phyloP scores from a whole-genome alignment of 2,888 invertebrate species.

The Patella ulyssiponensis region DNA sequence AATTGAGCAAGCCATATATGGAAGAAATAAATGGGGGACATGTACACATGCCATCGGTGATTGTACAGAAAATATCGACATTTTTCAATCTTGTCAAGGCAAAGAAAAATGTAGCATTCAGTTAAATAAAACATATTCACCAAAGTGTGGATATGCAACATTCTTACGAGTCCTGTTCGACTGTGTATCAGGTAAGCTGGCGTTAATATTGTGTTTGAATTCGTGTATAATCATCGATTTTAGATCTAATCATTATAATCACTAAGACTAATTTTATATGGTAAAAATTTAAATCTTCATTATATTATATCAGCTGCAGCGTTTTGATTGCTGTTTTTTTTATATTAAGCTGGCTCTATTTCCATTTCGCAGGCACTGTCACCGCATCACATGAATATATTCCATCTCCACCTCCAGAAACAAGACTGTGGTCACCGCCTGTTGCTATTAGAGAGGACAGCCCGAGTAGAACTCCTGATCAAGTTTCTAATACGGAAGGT shows the following conservation, averaged over 20 bases:
- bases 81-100: conserved; percentile 32
- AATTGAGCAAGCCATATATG: conserved; percentile 33
- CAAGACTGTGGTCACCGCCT: background rate
- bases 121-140: conserved; percentile 32
- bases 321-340: no score
- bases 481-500: background rate
- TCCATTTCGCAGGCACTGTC: no score
- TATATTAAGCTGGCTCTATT: no score
- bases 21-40: conserved; percentile 31
- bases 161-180: conserved; percentile 32
- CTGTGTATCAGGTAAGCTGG: conserved; percentile 26
- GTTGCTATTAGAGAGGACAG: background rate
- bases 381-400: no score
- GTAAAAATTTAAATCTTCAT: no score
- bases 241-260: no score
- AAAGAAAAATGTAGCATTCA: conserved; percentile 28
- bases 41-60: conserved; percentile 32
- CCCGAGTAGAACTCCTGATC: background rate
- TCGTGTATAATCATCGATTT: no score
- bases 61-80: conserved; percentile 33
- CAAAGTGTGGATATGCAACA: conserved; percentile 35
- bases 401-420: no score
- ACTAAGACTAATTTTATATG: no score
- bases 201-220: no score
- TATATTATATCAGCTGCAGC: no score